Conservation (phyloP, 2,113 vertebrate species). For the Raja brachyura region DNA sequence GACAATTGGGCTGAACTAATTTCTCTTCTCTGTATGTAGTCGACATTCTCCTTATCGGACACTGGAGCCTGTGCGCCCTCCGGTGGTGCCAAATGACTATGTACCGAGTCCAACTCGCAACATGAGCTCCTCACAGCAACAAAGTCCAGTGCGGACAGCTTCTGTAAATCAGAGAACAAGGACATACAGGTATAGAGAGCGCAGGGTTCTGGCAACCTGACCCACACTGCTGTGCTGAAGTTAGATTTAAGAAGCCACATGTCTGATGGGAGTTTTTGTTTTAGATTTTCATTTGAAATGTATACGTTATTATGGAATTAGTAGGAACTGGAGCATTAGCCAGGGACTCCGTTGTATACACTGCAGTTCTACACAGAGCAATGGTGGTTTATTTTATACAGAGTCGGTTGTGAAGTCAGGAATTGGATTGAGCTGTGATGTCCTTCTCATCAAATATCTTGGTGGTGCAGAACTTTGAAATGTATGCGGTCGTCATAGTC, state of each 20-base stretch:
- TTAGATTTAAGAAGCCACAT: slow-evolving; percentile 8
- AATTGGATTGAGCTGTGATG: neutral
- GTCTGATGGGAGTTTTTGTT: neutral
- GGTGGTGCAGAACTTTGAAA: neutral
- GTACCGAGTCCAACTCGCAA: slow-evolving; percentile 95
- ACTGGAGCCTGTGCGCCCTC: slow-evolving; percentile 94
- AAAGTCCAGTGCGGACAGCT: slow-evolving; percentile 93
- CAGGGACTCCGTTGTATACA: neutral
- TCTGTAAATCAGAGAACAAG: slow-evolving; percentile 98
- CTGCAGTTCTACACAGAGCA: neutral
- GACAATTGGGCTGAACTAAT: neutral
- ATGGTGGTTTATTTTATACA: neutral
- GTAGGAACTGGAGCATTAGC: neutral
- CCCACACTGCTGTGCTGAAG: neutral
- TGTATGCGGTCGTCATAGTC: neutral
- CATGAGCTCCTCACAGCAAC: slow-evolving; percentile 76
- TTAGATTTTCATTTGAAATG: neutral
- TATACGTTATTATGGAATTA: neutral
- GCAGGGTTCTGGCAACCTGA: slow-evolving; percentile 40
- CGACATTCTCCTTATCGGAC: slow-evolving; percentile 98
- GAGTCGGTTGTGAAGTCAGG: neutral
- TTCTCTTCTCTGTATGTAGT: slow-evolving; percentile 65
- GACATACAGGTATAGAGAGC: slow-evolving; percentile 89
- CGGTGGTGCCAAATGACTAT: slow-evolving; percentile 98
- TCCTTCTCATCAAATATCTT: neutral